These are phyloP conservation scores for Meles meles DNA, from an alignment of 2,113 vertebrate genomes.

Conservation along the genomic window DNA sequence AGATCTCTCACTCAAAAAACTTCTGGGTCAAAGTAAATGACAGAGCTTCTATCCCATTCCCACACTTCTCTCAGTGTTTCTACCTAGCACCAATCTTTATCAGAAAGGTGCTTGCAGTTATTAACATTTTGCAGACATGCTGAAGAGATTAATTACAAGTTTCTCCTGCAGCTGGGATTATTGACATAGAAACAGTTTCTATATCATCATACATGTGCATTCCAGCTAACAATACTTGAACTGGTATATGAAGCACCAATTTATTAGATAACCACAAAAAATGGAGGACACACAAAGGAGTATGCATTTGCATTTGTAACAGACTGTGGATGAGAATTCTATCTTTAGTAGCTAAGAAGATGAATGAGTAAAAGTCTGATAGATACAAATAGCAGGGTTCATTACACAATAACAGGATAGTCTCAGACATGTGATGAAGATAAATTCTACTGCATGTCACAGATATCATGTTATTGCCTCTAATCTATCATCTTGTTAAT, in stretches of 20 bases:
- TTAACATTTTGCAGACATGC: neutral
- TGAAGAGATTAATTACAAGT: constrained; percentile 39
- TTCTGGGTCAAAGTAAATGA: neutral
- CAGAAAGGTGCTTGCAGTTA: neutral
- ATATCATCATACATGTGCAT: neutral
- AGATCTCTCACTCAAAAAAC: neutral
- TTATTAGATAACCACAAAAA: constrained; percentile 50
- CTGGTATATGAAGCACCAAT: constrained; percentile 8
- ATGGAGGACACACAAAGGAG: neutral
- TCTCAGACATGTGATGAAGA: constrained; percentile 64
- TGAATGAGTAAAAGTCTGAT: constrained; percentile 48
- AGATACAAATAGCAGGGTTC: constrained; percentile 54
- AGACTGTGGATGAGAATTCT: constrained; percentile 13
- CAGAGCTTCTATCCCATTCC: neutral
- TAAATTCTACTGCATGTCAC: constrained; percentile 49
- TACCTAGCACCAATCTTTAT: neutral
- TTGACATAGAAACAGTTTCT: neutral
- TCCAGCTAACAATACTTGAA: neutral
- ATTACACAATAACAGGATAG: constrained; percentile 63
- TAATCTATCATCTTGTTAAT: constrained; percentile 69
- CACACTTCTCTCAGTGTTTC: neutral
- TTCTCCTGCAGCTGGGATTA: neutral
- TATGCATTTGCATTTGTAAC: neutral
- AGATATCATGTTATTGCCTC: constrained; percentile 54
- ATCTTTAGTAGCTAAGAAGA: constrained; percentile 60